These are phyloP conservation scores for Watsonalla cultraria DNA, from an alignment of 2,888 invertebrate species.

Conservation along the genomic window DNA sequence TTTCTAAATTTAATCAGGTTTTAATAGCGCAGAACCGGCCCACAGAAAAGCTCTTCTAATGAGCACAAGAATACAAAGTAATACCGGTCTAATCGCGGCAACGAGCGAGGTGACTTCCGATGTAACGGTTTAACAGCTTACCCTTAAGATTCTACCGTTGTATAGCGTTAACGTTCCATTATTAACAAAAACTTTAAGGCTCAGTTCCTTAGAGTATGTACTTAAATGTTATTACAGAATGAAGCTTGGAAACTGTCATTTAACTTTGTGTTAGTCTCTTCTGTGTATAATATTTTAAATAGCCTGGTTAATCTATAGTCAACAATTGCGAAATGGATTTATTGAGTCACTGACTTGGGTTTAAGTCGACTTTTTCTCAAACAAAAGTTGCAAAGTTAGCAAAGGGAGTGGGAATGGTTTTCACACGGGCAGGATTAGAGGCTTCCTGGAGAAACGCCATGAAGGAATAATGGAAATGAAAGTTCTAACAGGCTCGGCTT, in stretches of 20 bases:
- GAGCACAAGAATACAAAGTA: conserved; percentile 20
- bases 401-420: conserved; percentile 44
- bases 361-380: conserved; percentile 47
- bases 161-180: no score
- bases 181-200: no score
- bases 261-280: not conserved
- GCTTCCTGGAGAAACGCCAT: conserved; percentile 37
- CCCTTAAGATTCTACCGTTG: not conserved
- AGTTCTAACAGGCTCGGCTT: conserved; percentile 58
- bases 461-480: conserved; percentile 58
- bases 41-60: conserved; percentile 16
- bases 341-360: conserved; percentile 32
- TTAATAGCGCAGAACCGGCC: conserved; percentile 13
- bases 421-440: conserved; percentile 52
- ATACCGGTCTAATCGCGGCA: conserved; percentile 18
- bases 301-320: conserved; percentile 11
- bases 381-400: conserved; percentile 41
- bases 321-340: conserved; percentile 33
- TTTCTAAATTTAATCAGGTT: conserved; percentile 20
- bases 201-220: no score
- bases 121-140: not conserved
- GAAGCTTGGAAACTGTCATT: no score
- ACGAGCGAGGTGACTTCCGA: conserved; percentile 8
- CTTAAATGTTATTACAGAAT: no score
- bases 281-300: not conserved